Evolutionary conservation across 2,113 vertebrate species (phyloP).

Genomic region (Drymodes brunneopygia): DNA sequence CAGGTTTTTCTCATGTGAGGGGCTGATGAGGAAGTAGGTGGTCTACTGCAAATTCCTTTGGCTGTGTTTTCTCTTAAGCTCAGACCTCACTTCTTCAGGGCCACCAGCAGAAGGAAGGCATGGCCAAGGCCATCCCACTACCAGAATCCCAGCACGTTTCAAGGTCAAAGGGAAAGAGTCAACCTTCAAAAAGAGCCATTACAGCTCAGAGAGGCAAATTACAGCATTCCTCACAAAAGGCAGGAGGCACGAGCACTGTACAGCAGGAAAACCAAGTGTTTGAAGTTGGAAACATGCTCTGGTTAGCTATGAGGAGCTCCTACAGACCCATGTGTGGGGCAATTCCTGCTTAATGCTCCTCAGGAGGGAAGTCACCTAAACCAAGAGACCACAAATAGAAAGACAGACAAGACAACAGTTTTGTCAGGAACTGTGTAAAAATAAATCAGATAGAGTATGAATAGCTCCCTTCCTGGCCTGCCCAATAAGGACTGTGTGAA

Average conservation of each 20-base stretch:
- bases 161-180: neutral
- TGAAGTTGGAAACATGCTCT: neutral
- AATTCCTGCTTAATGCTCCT: neutral
- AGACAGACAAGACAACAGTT: neutral
- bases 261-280: accelerated
- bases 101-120: neutral
- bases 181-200: neutral
- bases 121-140: neutral
- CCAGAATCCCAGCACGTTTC: neutral
- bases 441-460: neutral
- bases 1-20: neutral
- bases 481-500: neutral
- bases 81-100: neutral
- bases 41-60: neutral
- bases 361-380: neutral
- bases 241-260: neutral
- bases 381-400: neutral
- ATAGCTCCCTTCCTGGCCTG: neutral
- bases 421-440: neutral
- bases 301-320: neutral
- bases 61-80: neutral
- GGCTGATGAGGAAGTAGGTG: neutral
- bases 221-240: neutral
- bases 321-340: accelerated
- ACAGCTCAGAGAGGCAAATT: neutral